Base-by-base conservation (phyloP, 2,113 vertebrate genomes). In the Pelusios castaneus region DNA sequence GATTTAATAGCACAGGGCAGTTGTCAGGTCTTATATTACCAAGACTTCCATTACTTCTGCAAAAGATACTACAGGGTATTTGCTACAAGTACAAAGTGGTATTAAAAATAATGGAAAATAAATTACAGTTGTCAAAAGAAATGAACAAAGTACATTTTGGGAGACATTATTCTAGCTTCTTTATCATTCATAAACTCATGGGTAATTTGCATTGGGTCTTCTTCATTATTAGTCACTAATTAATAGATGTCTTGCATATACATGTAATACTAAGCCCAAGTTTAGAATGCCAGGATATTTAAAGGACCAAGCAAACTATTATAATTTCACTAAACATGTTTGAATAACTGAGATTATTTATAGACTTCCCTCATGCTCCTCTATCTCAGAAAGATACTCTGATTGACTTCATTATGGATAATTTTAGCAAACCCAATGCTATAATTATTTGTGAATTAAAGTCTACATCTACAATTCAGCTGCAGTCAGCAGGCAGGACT, bases 371-470 rank as follows among this genome's bases (percentile, higher is more conserved):
- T 45, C 21, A 51, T 55, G 91, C 51, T 31, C 73, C 84, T 67
- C 55, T 89, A 82, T 94, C 81, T 58, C 88, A 88, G 83, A 88
- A 82, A 92, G 80, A 45, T 86, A 11, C 81, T 90, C 86, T 83
- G 91, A 95, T 38, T 89, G 86, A 92, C 93, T 91, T 93, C 87
- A 96, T 96, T 83, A 93, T 6, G 49, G 85, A 93, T 85, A 95
- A 97, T 96, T 95, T 90, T 31, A 89, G 92, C 49, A 96, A 95
- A 95, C 91, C 92, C 95, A 96, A 93, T 93, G 90, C 83, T 78
- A 85, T 92, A 94, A 97, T 97, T 96, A 96, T 95, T 95, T 95
- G 58, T 93, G 92, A 95, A 94, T 54, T 95, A 73, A 89, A 94
- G 93, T 82, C 97, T 91, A 90, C 80, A 45, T 82, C 97, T 91